Evolutionary conservation across 2,113 vertebrate genomes (phyloP).

Genomic region (Xenopus borealis): DNA sequence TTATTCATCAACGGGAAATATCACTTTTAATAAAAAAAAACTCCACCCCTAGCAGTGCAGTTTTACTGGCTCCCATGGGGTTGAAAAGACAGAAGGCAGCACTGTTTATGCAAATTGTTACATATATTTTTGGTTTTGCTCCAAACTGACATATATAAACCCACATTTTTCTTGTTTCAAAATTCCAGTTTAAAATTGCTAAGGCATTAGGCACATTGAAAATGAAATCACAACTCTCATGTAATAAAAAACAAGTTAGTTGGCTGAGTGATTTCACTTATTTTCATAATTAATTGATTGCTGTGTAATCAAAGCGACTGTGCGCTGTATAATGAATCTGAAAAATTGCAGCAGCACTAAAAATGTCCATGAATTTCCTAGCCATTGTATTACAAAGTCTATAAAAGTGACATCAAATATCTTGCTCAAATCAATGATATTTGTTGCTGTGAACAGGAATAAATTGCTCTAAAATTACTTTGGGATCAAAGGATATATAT

Average conservation of each 20-base stretch:
- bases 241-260: slow-evolving; percentile 10
- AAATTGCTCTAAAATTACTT: neutral
- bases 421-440: neutral
- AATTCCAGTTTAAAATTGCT: neutral
- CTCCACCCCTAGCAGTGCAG: too few relatives aligned
- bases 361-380: neutral
- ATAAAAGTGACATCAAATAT: neutral
- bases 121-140: too few relatives aligned
- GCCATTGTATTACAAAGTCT: neutral
- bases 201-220: neutral
- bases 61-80: too few relatives aligned
- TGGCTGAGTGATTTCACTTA: slow-evolving; percentile 10
- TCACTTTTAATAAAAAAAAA: too few relatives aligned
- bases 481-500: too few relatives aligned
- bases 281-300: slow-evolving; percentile 18
- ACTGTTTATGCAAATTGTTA: too few relatives aligned
- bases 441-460: neutral
- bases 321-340: slow-evolving; percentile 3
- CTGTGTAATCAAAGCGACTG: slow-evolving; percentile 13
- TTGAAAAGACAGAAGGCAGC: too few relatives aligned
- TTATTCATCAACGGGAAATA: too few relatives aligned
- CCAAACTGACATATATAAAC: too few relatives aligned
- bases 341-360: neutral
- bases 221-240: neutral
- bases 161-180: too few relatives aligned